Percentiles rank a stretch among this genome's conserved stretches.
Conservation (phyloP, 2,113 vertebrate species). For the Orycteropus afer region DNA sequence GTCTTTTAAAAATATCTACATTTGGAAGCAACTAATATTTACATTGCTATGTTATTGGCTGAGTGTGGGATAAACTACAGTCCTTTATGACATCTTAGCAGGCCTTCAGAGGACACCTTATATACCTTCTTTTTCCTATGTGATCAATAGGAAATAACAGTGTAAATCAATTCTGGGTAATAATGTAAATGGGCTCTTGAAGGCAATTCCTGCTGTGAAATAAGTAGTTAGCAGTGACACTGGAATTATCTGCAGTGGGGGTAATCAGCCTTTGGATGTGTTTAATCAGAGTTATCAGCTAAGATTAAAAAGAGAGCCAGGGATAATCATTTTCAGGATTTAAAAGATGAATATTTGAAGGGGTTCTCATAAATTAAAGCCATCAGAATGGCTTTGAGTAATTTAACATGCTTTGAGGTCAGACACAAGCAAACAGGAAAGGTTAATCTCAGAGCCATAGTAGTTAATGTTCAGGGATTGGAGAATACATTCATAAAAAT, state of each 20-base stretch:
- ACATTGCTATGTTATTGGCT: not conserved
- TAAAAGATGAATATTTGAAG: conserved; percentile 74
- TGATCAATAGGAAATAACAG: conserved; percentile 77
- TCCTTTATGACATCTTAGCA: conserved; percentile 55
- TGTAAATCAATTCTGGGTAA: conserved; percentile 82
- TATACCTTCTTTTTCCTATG: conserved; percentile 57
- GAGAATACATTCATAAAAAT: conserved; percentile 36
- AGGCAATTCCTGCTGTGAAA: conserved; percentile 84
- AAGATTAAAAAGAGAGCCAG: conserved; percentile 83
- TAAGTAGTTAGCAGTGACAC: conserved; percentile 84
- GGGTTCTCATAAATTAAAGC: conserved; percentile 77
- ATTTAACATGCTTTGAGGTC: conserved; percentile 69
- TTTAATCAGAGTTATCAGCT: conserved; percentile 87
- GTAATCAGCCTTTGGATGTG: conserved; percentile 82
- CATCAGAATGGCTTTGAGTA: conserved; percentile 74
- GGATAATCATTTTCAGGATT: conserved; percentile 76
- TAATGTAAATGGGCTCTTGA: conserved; percentile 82
- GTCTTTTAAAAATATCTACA: not conserved
- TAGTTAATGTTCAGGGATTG: conserved; percentile 24
- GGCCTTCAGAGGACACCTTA: conserved; percentile 57
- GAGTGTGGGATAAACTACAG: not conserved
- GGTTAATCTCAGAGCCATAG: conserved; percentile 54
- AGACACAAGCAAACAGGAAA: conserved; percentile 68
- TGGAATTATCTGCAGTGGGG: conserved; percentile 81
- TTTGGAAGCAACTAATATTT: not conserved